Evolutionary conservation across 2,797 vertebrate genomes (phyloP).

Genomic region (Lepidocolaptes lacrymiger): DNA sequence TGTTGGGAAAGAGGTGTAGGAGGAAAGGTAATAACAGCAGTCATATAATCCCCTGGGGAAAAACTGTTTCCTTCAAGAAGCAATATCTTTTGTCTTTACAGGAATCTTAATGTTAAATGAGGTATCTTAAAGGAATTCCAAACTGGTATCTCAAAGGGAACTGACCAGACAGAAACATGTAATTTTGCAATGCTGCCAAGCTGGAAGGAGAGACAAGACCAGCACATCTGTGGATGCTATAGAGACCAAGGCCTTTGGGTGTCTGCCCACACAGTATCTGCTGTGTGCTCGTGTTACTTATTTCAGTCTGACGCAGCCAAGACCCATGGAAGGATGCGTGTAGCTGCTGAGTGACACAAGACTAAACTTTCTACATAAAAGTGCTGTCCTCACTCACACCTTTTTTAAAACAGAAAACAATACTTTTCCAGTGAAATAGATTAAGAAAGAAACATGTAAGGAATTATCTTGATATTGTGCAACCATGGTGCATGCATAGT

Average conservation of each 20-base stretch:
- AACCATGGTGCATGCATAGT: not conserved
- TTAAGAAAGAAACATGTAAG: not conserved
- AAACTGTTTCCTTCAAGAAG: constrained; percentile 22
- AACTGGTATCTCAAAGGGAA: constrained; percentile 25
- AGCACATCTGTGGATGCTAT: constrained; percentile 13
- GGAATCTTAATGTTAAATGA: not conserved
- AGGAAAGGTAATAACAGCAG: constrained; percentile 20
- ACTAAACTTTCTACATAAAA: not conserved
- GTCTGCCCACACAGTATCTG: not conserved
- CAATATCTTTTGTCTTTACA: not conserved
- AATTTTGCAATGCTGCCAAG: constrained; percentile 45
- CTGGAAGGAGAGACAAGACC: constrained; percentile 25
- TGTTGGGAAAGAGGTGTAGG: not conserved
- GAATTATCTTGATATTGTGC: not conserved
- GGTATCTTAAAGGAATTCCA: constrained; percentile 38
- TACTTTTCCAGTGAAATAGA: not conserved
- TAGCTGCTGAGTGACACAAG: not conserved
- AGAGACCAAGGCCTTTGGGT: not conserved
- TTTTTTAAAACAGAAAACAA: not conserved
- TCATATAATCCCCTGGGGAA: not conserved
- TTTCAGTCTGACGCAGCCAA: not conserved
- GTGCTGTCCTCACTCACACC: not conserved
- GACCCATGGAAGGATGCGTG: not conserved
- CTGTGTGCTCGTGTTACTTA: not conserved
- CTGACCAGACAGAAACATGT: constrained; percentile 17